Evolutionary conservation across 1,140 invertebrate genomes (phyloP).

Genomic region (Babylonia areolata): DNA sequence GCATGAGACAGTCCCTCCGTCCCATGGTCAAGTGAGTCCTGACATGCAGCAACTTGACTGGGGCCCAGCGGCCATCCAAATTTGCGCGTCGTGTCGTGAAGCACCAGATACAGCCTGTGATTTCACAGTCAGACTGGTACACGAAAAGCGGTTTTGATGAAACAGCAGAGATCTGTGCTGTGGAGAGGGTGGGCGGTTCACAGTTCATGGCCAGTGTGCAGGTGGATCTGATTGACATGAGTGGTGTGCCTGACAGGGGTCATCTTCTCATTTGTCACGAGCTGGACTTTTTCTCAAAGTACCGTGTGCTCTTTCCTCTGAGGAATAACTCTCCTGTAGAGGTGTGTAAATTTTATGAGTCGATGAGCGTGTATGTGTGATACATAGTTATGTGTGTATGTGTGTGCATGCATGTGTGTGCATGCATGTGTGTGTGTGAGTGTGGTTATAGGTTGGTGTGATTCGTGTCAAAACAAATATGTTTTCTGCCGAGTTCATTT

Average conservation of each 20-base stretch:
- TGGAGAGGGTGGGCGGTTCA: neutral
- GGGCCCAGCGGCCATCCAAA: neutral
- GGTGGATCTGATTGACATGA: neutral
- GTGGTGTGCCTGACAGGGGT: neutral
- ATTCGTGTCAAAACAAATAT: too few relatives aligned
- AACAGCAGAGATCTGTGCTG: neutral
- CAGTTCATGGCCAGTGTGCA: neutral
- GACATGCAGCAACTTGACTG: neutral
- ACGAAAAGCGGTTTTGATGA: neutral
- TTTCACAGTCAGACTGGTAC: neutral
- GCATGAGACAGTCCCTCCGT: neutral
- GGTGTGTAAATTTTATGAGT: neutral
- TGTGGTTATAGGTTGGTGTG: too few relatives aligned
- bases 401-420: slow-evolving; percentile 40
- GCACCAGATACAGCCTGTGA: neutral
- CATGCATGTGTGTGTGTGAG: slow-evolving; percentile 27
- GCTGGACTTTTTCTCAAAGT: slow-evolving; percentile 5
- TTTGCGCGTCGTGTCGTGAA: neutral
- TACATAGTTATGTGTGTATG: too few relatives aligned
- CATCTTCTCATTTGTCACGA: neutral
- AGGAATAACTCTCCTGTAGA: neutral
- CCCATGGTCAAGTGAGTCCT: neutral
- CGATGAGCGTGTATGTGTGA: too few relatives aligned
- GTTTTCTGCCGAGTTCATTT: too few relatives aligned
- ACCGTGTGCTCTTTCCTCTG: neutral